Percentiles rank a stretch among this genome's conserved stretches.
These are phyloP conservation scores for Caenorhabditis imperialis DNA, from an alignment of 2,888 invertebrate genomes.

Conservation along the genomic window DNA sequence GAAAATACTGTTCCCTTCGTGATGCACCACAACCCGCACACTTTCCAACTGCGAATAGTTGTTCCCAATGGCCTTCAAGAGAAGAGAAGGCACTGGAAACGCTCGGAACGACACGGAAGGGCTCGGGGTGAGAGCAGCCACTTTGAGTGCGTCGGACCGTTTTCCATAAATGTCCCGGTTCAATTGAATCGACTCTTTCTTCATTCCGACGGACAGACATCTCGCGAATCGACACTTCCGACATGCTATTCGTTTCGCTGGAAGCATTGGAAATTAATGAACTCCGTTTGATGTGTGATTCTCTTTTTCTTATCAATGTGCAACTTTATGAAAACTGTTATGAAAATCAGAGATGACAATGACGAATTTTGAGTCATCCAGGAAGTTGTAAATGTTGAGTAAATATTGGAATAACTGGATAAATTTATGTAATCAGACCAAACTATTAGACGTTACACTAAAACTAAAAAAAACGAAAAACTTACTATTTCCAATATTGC, in stretches of 20 bases:
- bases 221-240: constrained; percentile 70
- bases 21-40: constrained; percentile 22
- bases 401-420: too few relatives aligned
- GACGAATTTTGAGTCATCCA: too few relatives aligned
- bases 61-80: constrained; percentile 9
- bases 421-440: too few relatives aligned
- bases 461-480: too few relatives aligned
- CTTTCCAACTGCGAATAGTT: constrained; percentile 32
- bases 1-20: constrained; percentile 19
- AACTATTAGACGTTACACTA: too few relatives aligned
- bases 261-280: constrained; percentile 8
- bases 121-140: too few relatives aligned
- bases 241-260: constrained; percentile 70
- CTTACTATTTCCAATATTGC: constrained; percentile 65
- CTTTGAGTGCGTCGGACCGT: constrained; percentile 4
- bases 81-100: constrained; percentile 8
- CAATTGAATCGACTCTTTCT: constrained; percentile 59
- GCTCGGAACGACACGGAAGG: background rate
- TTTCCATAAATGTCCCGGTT: constrained; percentile 56
- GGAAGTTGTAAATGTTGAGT: too few relatives aligned
- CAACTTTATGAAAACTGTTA: too few relatives aligned
- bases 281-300: too few relatives aligned
- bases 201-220: constrained; percentile 71
- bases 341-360: too few relatives aligned
- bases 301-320: too few relatives aligned